Conservation (phyloP, 1,140 invertebrate genomes). For the Cydia fagiglandana region DNA sequence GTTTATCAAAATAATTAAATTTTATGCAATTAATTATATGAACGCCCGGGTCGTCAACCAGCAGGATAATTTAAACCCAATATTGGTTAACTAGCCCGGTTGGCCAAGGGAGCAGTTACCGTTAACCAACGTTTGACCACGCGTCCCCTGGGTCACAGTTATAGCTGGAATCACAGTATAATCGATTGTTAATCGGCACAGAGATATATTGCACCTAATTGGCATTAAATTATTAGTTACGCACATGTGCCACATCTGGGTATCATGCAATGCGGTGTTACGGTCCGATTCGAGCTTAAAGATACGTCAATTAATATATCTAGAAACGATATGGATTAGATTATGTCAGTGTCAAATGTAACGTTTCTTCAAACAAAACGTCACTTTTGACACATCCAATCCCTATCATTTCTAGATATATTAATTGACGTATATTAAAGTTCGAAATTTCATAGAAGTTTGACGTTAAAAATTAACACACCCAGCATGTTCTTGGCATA, state of each 20-base stretch:
- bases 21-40: neutral
- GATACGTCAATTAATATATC: too few species aligned
- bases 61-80: neutral
- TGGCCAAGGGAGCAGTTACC: conserved; percentile 1
- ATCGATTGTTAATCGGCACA: conserved; percentile 7
- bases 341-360: too few species aligned
- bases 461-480: too few species aligned
- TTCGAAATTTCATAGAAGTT: too few species aligned
- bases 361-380: too few species aligned
- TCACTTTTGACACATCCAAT: too few species aligned
- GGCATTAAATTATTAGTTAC: conserved; percentile 1
- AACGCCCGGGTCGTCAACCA: neutral
- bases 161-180: neutral
- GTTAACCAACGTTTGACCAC: conserved; percentile 1
- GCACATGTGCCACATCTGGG: conserved; percentile 1
- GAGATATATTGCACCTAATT: conserved; percentile 4
- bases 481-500: too few species aligned
- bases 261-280: neutral
- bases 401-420: too few species aligned
- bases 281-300: too few species aligned
- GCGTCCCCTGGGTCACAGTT: neutral
- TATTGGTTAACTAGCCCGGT: neutral
- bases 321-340: too few species aligned
- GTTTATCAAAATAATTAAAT: neutral
- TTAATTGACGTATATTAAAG: too few species aligned